Evolutionary conservation across 2,797 vertebrate genomes (phyloP).

Genomic region (Monodelphis domestica): DNA sequence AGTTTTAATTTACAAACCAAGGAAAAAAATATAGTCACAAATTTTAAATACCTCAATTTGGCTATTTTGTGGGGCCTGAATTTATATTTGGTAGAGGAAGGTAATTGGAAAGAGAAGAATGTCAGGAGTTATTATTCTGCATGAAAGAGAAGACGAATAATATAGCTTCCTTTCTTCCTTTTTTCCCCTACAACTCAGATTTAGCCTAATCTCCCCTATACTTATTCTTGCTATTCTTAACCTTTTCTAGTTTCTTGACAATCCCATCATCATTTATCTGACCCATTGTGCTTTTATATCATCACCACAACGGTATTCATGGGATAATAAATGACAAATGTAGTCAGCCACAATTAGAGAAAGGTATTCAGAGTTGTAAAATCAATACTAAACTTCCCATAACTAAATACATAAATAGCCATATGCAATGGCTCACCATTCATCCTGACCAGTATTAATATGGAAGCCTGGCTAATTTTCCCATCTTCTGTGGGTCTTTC

Average conservation of each 20-base stretch:
- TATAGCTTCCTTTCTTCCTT: neutral
- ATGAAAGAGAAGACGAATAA: neutral
- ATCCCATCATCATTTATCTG: slow-evolving; percentile 40
- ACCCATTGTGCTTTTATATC: slow-evolving; percentile 2
- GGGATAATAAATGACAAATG: neutral
- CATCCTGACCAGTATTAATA: neutral
- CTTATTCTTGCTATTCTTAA: neutral
- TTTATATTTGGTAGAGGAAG: neutral
- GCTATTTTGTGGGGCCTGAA: neutral
- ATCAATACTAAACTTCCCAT: neutral
- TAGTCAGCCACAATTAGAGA: neutral
- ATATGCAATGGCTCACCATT: neutral
- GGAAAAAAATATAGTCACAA: neutral
- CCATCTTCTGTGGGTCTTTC: neutral
- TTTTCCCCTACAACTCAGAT: slow-evolving; percentile 6
- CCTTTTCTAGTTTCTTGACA: slow-evolving; percentile 18
- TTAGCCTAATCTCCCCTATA: neutral
- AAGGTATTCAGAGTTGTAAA: neutral
- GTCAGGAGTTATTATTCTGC: neutral
- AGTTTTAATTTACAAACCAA: neutral
- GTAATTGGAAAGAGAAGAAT: neutral
- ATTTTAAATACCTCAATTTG: neutral
- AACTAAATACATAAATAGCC: neutral
- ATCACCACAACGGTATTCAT: neutral
- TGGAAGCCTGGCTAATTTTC: neutral